phyloP scores from a whole-genome alignment of 2,113 vertebrate species.

The Excalfactoria chinensis region DNA sequence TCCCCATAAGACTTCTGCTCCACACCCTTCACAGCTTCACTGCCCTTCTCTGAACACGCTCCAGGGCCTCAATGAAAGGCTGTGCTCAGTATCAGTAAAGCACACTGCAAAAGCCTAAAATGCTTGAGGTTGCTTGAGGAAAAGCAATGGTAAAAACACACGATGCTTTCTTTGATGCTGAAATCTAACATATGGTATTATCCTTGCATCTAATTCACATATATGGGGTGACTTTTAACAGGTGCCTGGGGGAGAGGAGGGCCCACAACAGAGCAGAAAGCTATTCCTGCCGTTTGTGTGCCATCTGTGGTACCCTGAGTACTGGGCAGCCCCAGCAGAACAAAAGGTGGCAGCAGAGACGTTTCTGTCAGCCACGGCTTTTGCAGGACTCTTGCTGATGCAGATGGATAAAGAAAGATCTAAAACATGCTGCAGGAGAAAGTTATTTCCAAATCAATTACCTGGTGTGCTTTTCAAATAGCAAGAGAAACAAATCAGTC shows the following conservation, averaged over 20 bases:
- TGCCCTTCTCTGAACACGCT: no score
- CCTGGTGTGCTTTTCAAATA: not conserved
- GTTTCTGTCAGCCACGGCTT: not conserved
- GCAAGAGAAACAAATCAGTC: not conserved
- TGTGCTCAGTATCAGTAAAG: not conserved
- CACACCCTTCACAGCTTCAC: no score
- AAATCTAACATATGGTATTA: not conserved
- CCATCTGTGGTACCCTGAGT: not conserved
- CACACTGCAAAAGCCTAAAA: not conserved
- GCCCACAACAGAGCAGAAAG: not conserved
- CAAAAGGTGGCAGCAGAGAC: not conserved
- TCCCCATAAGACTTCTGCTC: no score
- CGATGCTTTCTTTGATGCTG: not conserved
- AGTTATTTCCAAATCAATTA: not conserved
- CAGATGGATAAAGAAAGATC: not conserved
- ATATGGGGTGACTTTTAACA: not conserved
- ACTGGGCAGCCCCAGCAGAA: not conserved
- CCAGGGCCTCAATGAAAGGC: no score
- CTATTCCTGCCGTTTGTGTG: not conserved
- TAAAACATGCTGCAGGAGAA: not conserved
- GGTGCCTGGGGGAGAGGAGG: not conserved
- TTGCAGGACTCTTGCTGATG: not conserved
- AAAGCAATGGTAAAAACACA: not conserved
- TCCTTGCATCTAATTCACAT: not conserved
- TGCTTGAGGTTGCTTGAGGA: not conserved